Evolutionary conservation across 1,140 invertebrate species (phyloP).

Genomic region (Steinernema feltiae): DNA sequence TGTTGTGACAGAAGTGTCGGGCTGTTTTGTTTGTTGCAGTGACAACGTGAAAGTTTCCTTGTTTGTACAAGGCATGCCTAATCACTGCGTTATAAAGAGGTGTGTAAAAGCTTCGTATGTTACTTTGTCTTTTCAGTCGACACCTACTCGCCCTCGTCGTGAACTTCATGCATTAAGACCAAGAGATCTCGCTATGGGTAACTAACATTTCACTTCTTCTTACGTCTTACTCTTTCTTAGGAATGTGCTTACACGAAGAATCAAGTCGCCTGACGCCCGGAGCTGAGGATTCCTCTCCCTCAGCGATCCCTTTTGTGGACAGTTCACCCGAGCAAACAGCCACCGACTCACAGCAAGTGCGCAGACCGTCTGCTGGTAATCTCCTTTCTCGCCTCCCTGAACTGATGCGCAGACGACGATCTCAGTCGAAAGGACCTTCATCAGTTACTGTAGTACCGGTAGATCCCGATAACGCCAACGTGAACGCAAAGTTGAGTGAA

Average conservation of each 20-base stretch:
- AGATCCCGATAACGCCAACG: background rate
- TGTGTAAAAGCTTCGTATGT: background rate
- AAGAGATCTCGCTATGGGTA: background rate
- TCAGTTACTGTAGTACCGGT: slow-evolving; percentile 3
- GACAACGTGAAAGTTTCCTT: background rate
- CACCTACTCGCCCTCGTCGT: background rate
- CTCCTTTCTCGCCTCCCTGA: background rate
- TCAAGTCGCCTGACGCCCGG: too few species aligned
- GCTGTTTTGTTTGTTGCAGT: background rate
- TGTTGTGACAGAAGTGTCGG: too few species aligned
- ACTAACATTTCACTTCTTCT: background rate
- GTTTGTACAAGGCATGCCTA: background rate
- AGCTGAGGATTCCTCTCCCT: too few species aligned
- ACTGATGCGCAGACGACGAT: background rate
- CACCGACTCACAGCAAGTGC: background rate
- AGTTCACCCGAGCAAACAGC: background rate
- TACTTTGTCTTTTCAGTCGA: slow-evolving; percentile 1
- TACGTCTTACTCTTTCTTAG: background rate
- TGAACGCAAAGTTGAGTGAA: background rate
- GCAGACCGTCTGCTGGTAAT: background rate
- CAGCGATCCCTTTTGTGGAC: background rate
- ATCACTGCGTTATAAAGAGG: background rate
- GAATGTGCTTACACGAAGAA: background rate
- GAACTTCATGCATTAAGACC: background rate
- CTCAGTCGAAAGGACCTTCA: background rate